Evolutionary conservation across 2,888 invertebrate species (phyloP).

Genomic region (Camptogramma bilineatum): DNA sequence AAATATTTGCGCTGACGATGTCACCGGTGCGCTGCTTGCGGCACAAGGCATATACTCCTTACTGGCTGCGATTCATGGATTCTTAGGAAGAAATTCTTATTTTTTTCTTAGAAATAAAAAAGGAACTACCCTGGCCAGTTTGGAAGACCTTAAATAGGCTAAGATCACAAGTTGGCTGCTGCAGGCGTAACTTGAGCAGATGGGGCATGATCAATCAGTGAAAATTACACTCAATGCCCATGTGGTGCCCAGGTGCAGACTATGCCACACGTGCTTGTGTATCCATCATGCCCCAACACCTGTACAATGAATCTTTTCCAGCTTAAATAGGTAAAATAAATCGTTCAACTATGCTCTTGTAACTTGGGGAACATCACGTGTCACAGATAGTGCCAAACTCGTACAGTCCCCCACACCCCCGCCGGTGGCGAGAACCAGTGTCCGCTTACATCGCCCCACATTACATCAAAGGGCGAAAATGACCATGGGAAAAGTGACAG

Average conservation of each 20-base stretch:
- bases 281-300: too few species aligned
- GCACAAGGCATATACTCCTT: not conserved
- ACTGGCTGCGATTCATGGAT: not conserved
- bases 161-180: too few species aligned
- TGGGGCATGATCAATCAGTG: too few species aligned
- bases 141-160: too few species aligned
- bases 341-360: not conserved
- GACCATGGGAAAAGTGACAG: constrained; percentile 7
- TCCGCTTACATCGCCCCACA: constrained; percentile 39
- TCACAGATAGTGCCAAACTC: constrained; percentile 2
- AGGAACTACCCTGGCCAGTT: too few species aligned
- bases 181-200: too few species aligned
- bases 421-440: constrained; percentile 14
- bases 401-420: not conserved
- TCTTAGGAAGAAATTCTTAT: not conserved
- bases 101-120: too few species aligned
- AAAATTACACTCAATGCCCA: too few species aligned
- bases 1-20: constrained; percentile 43
- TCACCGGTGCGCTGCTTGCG: not conserved
- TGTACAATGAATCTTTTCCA: too few species aligned
- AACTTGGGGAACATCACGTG: not conserved
- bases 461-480: constrained; percentile 35
- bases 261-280: too few species aligned
- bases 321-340: too few species aligned
- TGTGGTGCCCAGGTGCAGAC: too few species aligned